phyloP scores from a whole-genome alignment of 2,888 invertebrate genomes.

The Callosobruchus maculatus region DNA sequence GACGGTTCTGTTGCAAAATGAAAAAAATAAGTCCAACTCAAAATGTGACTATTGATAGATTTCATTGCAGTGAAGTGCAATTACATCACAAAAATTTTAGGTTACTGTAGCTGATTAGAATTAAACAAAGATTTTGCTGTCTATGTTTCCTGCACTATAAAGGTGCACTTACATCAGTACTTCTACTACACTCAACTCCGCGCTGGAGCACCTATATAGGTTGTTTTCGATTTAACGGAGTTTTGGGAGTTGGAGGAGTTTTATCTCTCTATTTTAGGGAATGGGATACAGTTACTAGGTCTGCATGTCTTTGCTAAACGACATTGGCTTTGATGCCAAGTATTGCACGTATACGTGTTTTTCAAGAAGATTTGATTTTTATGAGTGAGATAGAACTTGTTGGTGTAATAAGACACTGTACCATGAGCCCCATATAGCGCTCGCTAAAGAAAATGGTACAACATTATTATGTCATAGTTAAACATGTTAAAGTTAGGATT shows the following conservation, averaged over 20 bases:
- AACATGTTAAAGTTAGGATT: too few species aligned
- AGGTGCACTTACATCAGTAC: not conserved
- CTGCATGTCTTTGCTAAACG: not conserved
- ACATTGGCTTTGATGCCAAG: not conserved
- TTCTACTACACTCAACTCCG: not conserved
- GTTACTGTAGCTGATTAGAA: too few species aligned
- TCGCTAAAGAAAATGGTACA: too few species aligned
- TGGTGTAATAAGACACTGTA: not conserved
- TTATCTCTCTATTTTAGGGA: not conserved
- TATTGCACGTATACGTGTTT: too few species aligned
- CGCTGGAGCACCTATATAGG: slow-evolving; percentile 2
- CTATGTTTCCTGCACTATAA: not conserved
- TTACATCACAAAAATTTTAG: too few species aligned
- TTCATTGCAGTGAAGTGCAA: too few species aligned
- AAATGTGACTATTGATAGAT: too few species aligned
- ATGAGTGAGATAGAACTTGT: not conserved
- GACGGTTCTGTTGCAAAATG: too few species aligned
- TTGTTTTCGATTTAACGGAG: slow-evolving; percentile 2
- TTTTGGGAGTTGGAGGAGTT: not conserved
- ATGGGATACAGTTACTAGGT: not conserved
- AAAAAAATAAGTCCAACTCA: too few species aligned
- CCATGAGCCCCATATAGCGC: too few species aligned
- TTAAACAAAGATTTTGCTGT: slow-evolving; percentile 1
- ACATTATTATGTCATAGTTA: too few species aligned
- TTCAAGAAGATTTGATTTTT: not conserved